Conservation (phyloP, 1,140 invertebrate genomes). For the Aphelinus atriplicis region DNA sequence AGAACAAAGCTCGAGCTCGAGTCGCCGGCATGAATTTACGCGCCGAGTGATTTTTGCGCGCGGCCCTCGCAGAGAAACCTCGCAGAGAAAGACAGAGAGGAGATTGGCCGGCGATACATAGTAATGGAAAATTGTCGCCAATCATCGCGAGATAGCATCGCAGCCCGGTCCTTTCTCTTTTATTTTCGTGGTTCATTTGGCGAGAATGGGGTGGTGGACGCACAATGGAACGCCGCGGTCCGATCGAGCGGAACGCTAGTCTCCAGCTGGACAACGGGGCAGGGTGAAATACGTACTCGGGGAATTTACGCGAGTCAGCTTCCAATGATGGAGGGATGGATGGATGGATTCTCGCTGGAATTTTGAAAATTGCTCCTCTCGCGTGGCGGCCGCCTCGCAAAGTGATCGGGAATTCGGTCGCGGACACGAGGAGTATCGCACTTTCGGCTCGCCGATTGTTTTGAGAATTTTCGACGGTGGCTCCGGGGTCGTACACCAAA, state of each 20-base stretch:
- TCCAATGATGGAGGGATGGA: slow-evolving; percentile 3
- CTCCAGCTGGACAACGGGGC: neutral
- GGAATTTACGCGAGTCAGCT: slow-evolving; percentile 16
- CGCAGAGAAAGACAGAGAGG: neutral
- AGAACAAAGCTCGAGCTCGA: no score
- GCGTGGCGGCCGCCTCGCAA: no score
- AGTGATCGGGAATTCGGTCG: neutral
- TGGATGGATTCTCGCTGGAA: neutral
- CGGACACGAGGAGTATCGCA: neutral
- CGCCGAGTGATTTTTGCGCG: neutral
- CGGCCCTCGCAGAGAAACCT: neutral
- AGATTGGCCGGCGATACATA: slow-evolving; percentile 54
- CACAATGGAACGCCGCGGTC: neutral
- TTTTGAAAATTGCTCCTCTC: neutral
- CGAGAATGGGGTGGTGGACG: slow-evolving; percentile 42
- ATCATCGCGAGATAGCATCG: slow-evolving; percentile 58
- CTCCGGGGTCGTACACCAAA: no score
- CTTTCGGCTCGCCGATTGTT: neutral
- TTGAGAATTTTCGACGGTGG: no score
- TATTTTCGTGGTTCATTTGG: slow-evolving; percentile 52
- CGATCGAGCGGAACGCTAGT: slow-evolving; percentile 23
- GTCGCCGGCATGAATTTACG: neutral
- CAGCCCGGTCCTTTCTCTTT: slow-evolving; percentile 38
- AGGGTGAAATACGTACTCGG: neutral
- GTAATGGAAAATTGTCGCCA: slow-evolving; percentile 61